Base-by-base conservation (phyloP, 1,140 invertebrate genomes). In the Magallana ariakensis region DNA sequence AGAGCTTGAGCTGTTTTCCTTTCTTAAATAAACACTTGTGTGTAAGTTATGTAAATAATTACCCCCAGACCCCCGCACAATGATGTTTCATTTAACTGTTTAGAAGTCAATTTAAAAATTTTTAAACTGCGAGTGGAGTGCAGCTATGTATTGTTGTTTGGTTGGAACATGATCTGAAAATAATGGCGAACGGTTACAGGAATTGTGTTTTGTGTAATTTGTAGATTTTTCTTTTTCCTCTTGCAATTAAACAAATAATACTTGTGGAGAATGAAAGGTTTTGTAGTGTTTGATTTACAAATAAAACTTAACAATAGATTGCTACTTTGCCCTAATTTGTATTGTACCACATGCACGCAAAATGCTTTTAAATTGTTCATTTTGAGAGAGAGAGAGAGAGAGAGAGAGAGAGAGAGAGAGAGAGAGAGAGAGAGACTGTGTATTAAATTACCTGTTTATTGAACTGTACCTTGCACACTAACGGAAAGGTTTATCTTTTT, bases 41-140 rank as follows among this genome's bases (percentile, higher is more conserved):
- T 75, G 26, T 75, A 75, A 75, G 22, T 75, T 75, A 26, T 75
- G 66, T 75, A 75, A 75, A 75, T 75, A 75, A 75, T 75, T 75
- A 75, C 66, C 22, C 5, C 11, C 66, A 75, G 66, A 75, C 66
- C 66, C 22, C 7, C 66, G 15, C 66, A 75, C 66, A 75, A 75
- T 75, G 66, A 75, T 75, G 66, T 75, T 75, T 75, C 66, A 19
- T 75, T 75, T 75, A 26, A 75, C 66, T 75, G 22, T 22, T 26
- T 75, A 75, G 33, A 75, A 75, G 66, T 75, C 66, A 75, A 75
- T 75, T 75, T 22, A 75, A 75, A 75, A 75, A 75, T 75, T 75
- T 46, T 46, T 75, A 75, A 75, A 75, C 33, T 26, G 22, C 66
- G 66, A 75, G 66, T 75, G 33, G 33, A 75, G 66, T 75, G 66